phyloP scores from a whole-genome alignment of 2,888 invertebrate species.

The Hololepta plana region DNA sequence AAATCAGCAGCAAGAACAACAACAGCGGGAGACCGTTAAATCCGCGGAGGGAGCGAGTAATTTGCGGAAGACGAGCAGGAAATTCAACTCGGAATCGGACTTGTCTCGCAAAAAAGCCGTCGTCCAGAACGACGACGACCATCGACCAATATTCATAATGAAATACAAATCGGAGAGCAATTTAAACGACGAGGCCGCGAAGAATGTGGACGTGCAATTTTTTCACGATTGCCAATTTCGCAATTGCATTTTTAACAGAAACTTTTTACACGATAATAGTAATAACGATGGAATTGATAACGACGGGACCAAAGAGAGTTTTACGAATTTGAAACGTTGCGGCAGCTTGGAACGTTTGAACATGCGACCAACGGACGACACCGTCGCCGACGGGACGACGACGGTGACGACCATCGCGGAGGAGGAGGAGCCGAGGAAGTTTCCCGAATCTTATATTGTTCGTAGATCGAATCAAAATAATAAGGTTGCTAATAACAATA shows the following conservation, averaged over 20 bases:
- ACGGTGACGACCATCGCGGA: conserved; percentile 9
- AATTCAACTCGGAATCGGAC: conserved; percentile 20
- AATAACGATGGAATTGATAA: conserved; percentile 26
- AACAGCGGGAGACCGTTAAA: too few relatives aligned
- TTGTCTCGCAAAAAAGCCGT: conserved; percentile 16
- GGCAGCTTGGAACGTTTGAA: conserved; percentile 26
- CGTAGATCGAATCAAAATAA: too few relatives aligned
- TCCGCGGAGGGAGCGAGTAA: too few relatives aligned
- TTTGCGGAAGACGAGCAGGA: conserved; percentile 13
- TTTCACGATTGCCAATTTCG: conserved; percentile 24
- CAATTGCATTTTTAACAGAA: conserved; percentile 27
- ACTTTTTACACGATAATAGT: conserved; percentile 24
- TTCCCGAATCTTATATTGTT: conserved; percentile 28
- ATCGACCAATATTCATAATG: conserved; percentile 8
- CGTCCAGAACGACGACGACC: conserved; percentile 8
- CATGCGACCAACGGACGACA: too few relatives aligned
- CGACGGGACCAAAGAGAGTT: too few relatives aligned
- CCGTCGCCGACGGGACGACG: conserved; percentile 7
- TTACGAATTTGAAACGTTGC: conserved; percentile 28
- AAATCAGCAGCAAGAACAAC: too few relatives aligned
- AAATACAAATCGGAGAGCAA: conserved; percentile 16
- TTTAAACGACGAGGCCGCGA: conserved; percentile 11
- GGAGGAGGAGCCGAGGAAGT: conserved; percentile 19
- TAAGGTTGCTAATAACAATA: too few relatives aligned
- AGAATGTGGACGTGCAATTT: conserved; percentile 17